Base-by-base conservation (phyloP, 2,113 vertebrate genomes). In the Sturnus vulgaris region DNA sequence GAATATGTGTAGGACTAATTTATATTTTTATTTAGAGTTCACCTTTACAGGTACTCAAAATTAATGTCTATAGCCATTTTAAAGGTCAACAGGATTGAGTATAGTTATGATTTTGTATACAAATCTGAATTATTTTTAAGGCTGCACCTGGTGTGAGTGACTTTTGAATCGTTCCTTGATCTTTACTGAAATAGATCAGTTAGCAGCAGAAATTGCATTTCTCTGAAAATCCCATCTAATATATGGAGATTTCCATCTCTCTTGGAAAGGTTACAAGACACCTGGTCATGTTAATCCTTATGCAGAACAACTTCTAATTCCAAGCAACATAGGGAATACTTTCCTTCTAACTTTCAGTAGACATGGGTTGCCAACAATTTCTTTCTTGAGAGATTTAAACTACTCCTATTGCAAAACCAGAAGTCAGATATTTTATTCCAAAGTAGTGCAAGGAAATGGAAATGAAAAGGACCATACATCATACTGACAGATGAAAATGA, bases 51-150 rank as follows among this genome's bases (percentile, higher is more conserved):
- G 66, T 91, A 63, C 80, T 70, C 80, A 79, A 64, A 76, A 84
- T 92, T 44, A 78, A 96, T 91, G 70, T 86, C 61, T 92, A 66
- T 53, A 96, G 70, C 39, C 47, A 73, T 77, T 97, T 86, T 95
- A 97, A 98, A 98, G 96, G 96, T 97, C 96, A 97, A 75, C 81
- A 55, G 70, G 47, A 93, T 91, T 96, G 93, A 87, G 57, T 73
- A 82, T 69, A 92, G 59, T 63, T 76, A 94, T 86, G 42, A 82
- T 91, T 96, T 95, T 93, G 66, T 97, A 47, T 28, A 95, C 82
- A 68, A 75, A 50, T 79, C n/a, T 93, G 66, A 87, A 96, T 93
- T 84, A 95, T 91, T 97, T 97, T 91, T 88, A 91, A 92, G 61
- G 39, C 28, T 94, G 77, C 90, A 96, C 80, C 94, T 96, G 82